Evolutionary conservation across 2,888 invertebrate genomes (phyloP).

Genomic region (Microplitis deprimator): DNA sequence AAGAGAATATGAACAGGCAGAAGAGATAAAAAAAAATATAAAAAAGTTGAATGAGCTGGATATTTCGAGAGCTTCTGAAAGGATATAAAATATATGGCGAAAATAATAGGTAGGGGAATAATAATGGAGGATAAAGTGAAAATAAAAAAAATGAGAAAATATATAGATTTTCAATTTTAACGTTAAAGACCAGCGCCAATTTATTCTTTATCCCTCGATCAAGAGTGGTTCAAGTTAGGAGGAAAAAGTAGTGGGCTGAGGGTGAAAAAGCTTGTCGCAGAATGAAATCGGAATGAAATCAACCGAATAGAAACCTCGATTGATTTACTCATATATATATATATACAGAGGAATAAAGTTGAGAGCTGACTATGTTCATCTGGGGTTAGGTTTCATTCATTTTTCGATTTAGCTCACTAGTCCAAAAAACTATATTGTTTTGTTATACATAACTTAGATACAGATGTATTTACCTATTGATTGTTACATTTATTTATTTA

Average conservation of each 20-base stretch:
- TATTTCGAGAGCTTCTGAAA: not conserved
- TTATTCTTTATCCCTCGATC: conserved; percentile 42
- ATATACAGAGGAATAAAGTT: conserved; percentile 9
- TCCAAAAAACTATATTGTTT: conserved; percentile 9
- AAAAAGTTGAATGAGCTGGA: not conserved
- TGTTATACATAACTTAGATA: not conserved
- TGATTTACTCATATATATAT: conserved; percentile 34
- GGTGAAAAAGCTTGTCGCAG: conserved; percentile 26
- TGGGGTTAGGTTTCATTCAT: conserved; percentile 44
- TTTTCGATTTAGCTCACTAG: conserved; percentile 39
- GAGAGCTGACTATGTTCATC: conserved; percentile 5
- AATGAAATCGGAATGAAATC: conserved; percentile 43
- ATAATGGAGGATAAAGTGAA: not conserved
- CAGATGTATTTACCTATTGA: not conserved
- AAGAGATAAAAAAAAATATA: not conserved
- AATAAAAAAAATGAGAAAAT: not conserved
- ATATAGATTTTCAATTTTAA: conserved; percentile 34
- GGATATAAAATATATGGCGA: not conserved
- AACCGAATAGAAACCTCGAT: conserved; percentile 31
- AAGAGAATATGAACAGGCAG: conserved; percentile 22
- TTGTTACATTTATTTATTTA: not conserved
- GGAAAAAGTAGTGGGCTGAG: conserved; percentile 23
- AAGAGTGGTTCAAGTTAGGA: conserved; percentile 22
- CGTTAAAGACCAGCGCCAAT: conserved; percentile 41
- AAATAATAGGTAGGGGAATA: conserved; percentile 11